phyloP scores from a whole-genome alignment of 2,888 invertebrate species.

The Stegophylla sp. region DNA sequence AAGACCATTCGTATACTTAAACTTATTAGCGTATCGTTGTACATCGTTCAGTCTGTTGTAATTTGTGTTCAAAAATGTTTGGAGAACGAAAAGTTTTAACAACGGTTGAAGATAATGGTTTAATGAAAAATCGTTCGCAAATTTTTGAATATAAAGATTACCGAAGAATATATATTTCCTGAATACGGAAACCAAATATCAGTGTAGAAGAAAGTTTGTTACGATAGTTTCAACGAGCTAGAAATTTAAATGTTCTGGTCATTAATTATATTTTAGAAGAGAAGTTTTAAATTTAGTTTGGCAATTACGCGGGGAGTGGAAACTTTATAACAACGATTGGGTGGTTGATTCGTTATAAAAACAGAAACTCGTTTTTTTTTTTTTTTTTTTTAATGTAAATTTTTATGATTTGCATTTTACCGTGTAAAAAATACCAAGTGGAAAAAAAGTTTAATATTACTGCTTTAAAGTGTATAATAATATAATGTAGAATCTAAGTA shows the following conservation, averaged over 20 bases:
- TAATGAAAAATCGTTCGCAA: not conserved
- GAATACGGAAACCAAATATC: not conserved
- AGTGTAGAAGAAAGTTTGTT: slow-evolving; percentile 6
- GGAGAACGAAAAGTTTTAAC: too few species aligned
- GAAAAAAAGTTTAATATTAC: too few species aligned
- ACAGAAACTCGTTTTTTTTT: too few species aligned
- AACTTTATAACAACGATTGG: not conserved
- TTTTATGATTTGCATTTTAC: too few species aligned
- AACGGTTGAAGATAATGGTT: not conserved
- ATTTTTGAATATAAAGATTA: not conserved
- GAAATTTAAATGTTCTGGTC: not conserved
- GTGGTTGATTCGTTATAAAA: slow-evolving; percentile 7
- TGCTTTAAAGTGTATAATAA: too few species aligned
- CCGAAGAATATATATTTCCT: not conserved
- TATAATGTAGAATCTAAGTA: too few species aligned
- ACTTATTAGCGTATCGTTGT: too few species aligned
- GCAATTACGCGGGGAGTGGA: not conserved
- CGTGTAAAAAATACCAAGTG: too few species aligned
- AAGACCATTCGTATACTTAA: too few species aligned
- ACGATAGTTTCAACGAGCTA: slow-evolving; percentile 1
- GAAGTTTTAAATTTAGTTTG: not conserved
- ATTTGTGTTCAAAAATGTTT: too few species aligned
- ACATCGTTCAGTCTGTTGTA: too few species aligned
- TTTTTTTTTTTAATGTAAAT: too few species aligned
- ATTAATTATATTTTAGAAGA: slow-evolving; percentile 1